Percentiles rank a stretch among this genome's conserved stretches.
Conservation (phyloP, 2,888 invertebrate genomes). For the Parnassius smintheus region DNA sequence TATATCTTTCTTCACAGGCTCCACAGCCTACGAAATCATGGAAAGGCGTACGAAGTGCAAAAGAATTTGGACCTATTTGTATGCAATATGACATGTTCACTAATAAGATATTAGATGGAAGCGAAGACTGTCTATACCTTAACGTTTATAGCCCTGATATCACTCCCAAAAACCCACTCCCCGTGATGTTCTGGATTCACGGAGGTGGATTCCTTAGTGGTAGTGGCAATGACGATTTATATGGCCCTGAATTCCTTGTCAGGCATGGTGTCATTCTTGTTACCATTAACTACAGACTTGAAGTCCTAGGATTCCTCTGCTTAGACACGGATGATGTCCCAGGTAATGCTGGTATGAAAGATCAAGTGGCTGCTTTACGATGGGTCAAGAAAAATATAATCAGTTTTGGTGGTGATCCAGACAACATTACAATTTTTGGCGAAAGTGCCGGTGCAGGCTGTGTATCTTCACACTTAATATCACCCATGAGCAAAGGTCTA, state of each 20-base stretch:
- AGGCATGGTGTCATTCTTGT: conserved; percentile 59
- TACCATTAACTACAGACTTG: conserved; percentile 66
- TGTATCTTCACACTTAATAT: conserved; percentile 57
- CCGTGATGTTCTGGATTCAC: conserved; percentile 68
- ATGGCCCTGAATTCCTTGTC: conserved; percentile 63
- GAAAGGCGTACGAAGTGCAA: conserved; percentile 57
- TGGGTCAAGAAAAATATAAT: conserved; percentile 66
- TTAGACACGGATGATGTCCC: conserved; percentile 63
- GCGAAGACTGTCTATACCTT: conserved; percentile 64
- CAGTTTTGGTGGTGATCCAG: conserved; percentile 62
- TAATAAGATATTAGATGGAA: conserved; percentile 34
- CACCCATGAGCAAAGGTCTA: conserved; percentile 67
- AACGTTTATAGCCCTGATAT: conserved; percentile 63
- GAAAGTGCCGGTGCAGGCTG: conserved; percentile 64
- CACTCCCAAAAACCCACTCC: conserved; percentile 39
- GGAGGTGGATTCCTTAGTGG: conserved; percentile 58
- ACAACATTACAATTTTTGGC: conserved; percentile 69
- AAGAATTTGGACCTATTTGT: conserved; percentile 50
- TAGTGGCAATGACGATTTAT: conserved; percentile 53
- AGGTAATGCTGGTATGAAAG: conserved; percentile 73
- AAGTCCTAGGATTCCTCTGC: conserved; percentile 60
- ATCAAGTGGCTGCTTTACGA: conserved; percentile 64
- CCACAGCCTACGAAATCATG: conserved; percentile 56
- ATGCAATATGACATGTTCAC: conserved; percentile 44
- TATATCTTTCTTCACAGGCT: conserved; percentile 45